Conservation (phyloP, 1,140 invertebrate species). For the Bombyx mandarina region DNA sequence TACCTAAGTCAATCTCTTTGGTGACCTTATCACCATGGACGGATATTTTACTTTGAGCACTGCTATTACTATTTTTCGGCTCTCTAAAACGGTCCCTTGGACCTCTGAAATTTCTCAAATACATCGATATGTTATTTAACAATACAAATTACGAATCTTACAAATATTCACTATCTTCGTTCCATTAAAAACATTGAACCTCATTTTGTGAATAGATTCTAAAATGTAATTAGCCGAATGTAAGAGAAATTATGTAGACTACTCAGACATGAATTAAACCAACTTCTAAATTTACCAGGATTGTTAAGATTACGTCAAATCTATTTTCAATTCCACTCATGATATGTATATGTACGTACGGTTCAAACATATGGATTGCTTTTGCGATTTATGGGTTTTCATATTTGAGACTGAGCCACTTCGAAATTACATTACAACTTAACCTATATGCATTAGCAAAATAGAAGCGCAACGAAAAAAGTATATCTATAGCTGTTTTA, state of each 20-base stretch:
- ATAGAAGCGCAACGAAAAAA: too few relatives aligned
- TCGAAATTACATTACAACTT: too few relatives aligned
- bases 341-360: background rate
- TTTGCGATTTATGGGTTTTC: background rate
- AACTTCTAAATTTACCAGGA: conserved; percentile 25
- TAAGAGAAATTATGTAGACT: conserved; percentile 4
- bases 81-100: conserved; percentile 25
- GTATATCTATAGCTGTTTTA: too few relatives aligned
- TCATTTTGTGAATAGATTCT: too few relatives aligned
- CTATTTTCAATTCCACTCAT: conserved; percentile 35
- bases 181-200: too few relatives aligned
- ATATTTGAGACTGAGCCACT: too few relatives aligned
- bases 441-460: too few relatives aligned
- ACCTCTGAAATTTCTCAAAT: conserved; percentile 23
- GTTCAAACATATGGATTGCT: background rate
- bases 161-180: too few relatives aligned
- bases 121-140: too few relatives aligned
- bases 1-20: conserved; percentile 49
- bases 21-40: conserved; percentile 32
- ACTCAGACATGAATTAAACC: conserved; percentile 15
- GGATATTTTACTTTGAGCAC: conserved; percentile 43
- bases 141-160: too few relatives aligned
- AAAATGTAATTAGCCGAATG: conserved; percentile 9
- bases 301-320: conserved; percentile 34
- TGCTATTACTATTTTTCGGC: conserved; percentile 17